Conservation (phyloP, 2,888 invertebrate species). For the Mystacides longicornis region DNA sequence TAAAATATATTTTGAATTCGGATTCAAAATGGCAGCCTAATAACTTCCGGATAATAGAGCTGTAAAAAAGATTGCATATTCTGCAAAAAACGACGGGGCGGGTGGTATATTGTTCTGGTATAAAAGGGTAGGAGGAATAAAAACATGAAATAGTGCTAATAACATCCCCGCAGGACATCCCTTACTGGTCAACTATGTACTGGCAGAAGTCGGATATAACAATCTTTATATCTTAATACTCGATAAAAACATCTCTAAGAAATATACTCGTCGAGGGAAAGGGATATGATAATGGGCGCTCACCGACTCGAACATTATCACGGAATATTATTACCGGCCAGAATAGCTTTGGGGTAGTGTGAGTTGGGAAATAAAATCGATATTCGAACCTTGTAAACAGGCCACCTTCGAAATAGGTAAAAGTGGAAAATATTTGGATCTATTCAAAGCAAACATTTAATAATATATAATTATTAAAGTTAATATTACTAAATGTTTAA, state of each 20-base stretch:
- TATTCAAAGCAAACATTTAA: no score
- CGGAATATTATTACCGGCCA: not conserved
- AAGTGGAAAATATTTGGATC: no score
- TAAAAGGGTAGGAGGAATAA: constrained; percentile 16
- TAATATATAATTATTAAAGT: no score
- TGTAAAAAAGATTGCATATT: constrained; percentile 1
- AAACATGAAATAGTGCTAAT: constrained; percentile 25
- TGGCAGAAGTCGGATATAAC: not conserved
- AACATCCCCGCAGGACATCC: constrained; percentile 18
- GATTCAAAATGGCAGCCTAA: not conserved
- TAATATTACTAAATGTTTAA: no score
- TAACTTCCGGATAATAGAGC: not conserved
- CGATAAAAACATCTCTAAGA: not conserved
- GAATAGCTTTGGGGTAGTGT: constrained; percentile 11
- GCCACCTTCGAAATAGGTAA: no score
- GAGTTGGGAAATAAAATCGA: constrained; percentile 3
- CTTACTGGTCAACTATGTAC: constrained; percentile 4
- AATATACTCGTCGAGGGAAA: not conserved
- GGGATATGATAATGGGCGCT: not conserved
- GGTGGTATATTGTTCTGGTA: constrained; percentile 2
- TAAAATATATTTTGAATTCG: no score
- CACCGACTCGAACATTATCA: not conserved
- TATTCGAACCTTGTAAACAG: constrained; percentile 16
- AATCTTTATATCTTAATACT: not conserved
- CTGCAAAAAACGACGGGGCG: not conserved